Evolutionary conservation across 2,113 vertebrate genomes (phyloP).

Genomic region (Triplophysa tibetana): DNA sequence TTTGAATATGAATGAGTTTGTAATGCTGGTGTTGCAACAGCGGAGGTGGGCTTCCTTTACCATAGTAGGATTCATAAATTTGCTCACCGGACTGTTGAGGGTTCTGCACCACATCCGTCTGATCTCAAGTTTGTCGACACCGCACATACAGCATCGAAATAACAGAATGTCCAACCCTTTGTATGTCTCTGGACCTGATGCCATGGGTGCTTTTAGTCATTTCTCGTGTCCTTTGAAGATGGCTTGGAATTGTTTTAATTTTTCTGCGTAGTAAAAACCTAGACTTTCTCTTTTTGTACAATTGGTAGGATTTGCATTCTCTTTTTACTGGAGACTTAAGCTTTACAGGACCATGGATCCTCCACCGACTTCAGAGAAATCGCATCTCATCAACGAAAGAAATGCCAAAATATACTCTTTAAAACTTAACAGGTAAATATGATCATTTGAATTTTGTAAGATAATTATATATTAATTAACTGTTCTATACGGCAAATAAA

Average conservation of each 20-base stretch:
- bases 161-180: neutral
- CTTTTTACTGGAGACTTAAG: neutral
- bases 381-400: slow-evolving; percentile 76
- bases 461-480: neutral
- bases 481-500: neutral
- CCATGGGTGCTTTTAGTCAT: slow-evolving; percentile 55
- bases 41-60: neutral
- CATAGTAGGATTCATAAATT: neutral
- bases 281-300: slow-evolving; percentile 23
- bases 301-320: neutral
- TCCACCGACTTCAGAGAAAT: slow-evolving; percentile 73
- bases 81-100: slow-evolving; percentile 26
- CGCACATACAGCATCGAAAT: slow-evolving; percentile 24
- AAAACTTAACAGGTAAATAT: slow-evolving; percentile 71
- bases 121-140: slow-evolving; percentile 39
- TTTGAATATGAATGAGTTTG: neutral
- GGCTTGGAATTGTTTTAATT: slow-evolving; percentile 37
- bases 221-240: slow-evolving; percentile 38
- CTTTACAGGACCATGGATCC: slow-evolving; percentile 55
- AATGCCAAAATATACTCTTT: slow-evolving; percentile 73
- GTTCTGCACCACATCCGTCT: slow-evolving; percentile 47
- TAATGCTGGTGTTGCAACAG: neutral
- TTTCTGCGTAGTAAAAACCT: slow-evolving; percentile 17
- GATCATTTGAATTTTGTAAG: too few relatives aligned
- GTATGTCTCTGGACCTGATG: slow-evolving; percentile 21